Evolutionary conservation across 2,113 vertebrate genomes (phyloP).

Genomic region (Chaetops frenatus): DNA sequence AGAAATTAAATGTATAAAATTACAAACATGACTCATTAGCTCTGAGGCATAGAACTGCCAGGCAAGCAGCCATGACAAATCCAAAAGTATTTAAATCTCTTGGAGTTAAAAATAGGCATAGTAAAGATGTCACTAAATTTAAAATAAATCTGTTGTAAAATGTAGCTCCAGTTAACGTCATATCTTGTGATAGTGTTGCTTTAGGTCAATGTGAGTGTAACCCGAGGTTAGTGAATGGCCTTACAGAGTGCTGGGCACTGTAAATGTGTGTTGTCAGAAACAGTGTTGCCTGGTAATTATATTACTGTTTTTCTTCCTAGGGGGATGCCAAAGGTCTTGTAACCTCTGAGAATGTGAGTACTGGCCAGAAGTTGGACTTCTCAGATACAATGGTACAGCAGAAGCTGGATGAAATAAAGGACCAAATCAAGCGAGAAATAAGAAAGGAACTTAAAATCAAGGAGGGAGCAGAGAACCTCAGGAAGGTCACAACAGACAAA

Average conservation of each 20-base stretch:
- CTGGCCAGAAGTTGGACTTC: constrained; percentile 89
- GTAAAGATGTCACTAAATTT: constrained; percentile 2
- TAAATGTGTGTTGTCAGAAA: not conserved
- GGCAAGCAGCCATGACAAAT: constrained; percentile 22
- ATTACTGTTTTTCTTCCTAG: constrained; percentile 66
- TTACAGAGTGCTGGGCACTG: not conserved
- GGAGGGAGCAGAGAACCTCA: constrained; percentile 96
- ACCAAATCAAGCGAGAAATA: constrained; percentile 97
- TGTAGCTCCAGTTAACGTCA: not conserved
- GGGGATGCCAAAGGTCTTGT: constrained; percentile 86
- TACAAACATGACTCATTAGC: not conserved
- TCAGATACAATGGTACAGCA: constrained; percentile 94
- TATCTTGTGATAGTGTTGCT: not conserved
- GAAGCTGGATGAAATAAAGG: constrained; percentile 94
- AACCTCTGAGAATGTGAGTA: constrained; percentile 83
- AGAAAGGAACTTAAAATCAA: constrained; percentile 99
- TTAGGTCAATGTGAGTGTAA: not conserved
- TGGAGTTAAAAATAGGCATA: constrained; percentile 38
- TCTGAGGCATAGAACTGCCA: not conserved
- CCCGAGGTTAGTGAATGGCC: not conserved
- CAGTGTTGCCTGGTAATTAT: constrained; percentile 16
- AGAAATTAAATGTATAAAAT: constrained; percentile 4
- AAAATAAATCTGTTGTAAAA: constrained; percentile 25
- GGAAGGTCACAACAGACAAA: constrained; percentile 97
- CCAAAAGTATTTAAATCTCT: constrained; percentile 15